Evolutionary conservation across 2,888 invertebrate species (phyloP).

Genomic region (Euspilapteryx auroguttella): DNA sequence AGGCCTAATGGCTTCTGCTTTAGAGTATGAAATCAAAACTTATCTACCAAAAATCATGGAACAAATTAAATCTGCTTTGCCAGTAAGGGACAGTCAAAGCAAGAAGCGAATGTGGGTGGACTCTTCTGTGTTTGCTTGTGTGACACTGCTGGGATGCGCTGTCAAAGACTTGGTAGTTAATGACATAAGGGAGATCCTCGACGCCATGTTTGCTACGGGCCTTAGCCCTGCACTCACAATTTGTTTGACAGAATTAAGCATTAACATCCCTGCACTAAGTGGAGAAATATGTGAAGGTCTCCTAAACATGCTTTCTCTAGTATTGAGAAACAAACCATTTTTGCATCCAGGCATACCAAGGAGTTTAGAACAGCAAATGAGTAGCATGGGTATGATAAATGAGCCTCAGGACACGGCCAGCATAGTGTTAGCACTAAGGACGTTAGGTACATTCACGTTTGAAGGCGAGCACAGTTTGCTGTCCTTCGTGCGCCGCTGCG

Average conservation of each 20-base stretch:
- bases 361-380: constrained; percentile 56
- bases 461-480: constrained; percentile 85
- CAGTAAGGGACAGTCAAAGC: constrained; percentile 74
- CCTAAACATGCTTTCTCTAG: constrained; percentile 86
- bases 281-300: constrained; percentile 91
- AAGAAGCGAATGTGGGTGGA: constrained; percentile 78
- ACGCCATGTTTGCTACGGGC: constrained; percentile 91
- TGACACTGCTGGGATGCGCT: constrained; percentile 88
- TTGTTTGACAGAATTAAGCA: constrained; percentile 86
- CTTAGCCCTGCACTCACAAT: constrained; percentile 89
- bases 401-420: constrained; percentile 77
- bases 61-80: constrained; percentile 73
- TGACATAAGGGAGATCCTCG: constrained; percentile 83
- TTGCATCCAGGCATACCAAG: constrained; percentile 79
- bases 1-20: constrained; percentile 88
- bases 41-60: constrained; percentile 87
- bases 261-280: constrained; percentile 84
- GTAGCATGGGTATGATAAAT: constrained; percentile 37
- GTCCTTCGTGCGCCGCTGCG: constrained; percentile 90
- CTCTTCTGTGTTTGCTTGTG: constrained; percentile 90
- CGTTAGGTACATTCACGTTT: constrained; percentile 89
- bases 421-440: constrained; percentile 88
- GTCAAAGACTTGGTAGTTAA: constrained; percentile 75
- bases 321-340: constrained; percentile 85
- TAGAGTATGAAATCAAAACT: constrained; percentile 77